Base-by-base conservation (phyloP, 92 coral and sea anemone species). In the Siderastrea siderea region DNA sequence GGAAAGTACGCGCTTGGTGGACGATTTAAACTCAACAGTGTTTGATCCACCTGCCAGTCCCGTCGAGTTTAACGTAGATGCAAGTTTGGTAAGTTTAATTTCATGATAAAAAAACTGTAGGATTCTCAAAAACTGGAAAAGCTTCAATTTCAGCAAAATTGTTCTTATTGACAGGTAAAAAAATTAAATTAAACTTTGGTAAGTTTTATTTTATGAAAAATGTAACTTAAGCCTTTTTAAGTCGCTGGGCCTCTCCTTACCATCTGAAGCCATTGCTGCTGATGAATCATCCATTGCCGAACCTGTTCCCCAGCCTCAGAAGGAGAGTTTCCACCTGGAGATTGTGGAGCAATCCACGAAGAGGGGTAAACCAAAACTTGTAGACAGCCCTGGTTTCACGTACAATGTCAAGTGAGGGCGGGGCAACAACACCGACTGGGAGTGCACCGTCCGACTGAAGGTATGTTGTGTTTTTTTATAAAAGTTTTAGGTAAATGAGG, bases 341-440 rank as follows among this genome's bases (percentile, higher is more conserved):
- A 54, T 70, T n/a, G 66, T 73, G 7, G 81, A 84, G 47, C 68
- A 71, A 3, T 71, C 66, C 47, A 19, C 88, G 14, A 73, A 84
- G 68, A 83, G 55, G 14, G 88, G 67, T 1, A 84, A 49, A n/a
- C 52, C 46, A n/a, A 80, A 80, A 17, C 75, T 80, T 13, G 54
- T 65, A 26, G 70, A 71, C 70, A 64, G 51, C 73, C 44, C 47
- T 5, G 70, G 78, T 61, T 84, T 7, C 78, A 83, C 45, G 4
- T 84, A 84, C 57, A 73, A 58, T 19, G 81, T 84, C 6, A 49
- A 69, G 78, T 49, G 79, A 49, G 50, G 63, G 10, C 66, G 68
- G 15, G 59, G 74, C 7, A 13, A 71, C 44, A 44, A 57, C 3
- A 49, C 74, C 1, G 75, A 71, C 57, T 67, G 70, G 58, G 77